Evolutionary conservation across 2,113 vertebrate genomes (phyloP).

Genomic region (Hucho hucho): DNA sequence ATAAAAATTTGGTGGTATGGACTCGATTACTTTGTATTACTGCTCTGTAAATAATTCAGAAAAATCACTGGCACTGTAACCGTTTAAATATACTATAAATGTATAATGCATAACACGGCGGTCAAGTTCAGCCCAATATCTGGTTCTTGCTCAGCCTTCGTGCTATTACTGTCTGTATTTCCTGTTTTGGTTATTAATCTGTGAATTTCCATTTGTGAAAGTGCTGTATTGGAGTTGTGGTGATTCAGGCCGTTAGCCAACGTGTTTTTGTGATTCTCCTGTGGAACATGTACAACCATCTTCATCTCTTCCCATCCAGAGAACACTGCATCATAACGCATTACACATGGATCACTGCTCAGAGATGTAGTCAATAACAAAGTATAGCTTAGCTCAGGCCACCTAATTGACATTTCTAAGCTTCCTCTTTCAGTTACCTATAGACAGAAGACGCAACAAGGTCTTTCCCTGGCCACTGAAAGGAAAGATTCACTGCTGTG

Average conservation of each 20-base stretch:
- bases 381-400: too few relatives aligned
- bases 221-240: neutral
- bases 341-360: neutral
- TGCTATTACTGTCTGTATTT: neutral
- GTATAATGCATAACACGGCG: neutral
- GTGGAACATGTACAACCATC: neutral
- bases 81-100: neutral
- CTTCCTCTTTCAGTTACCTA: neutral
- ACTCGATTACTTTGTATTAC: neutral
- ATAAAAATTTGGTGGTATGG: neutral
- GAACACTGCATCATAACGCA: neutral
- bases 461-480: neutral
- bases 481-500: neutral
- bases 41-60: neutral
- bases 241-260: neutral
- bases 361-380: neutral
- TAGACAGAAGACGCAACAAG: neutral
- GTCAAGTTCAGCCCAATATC: neutral
- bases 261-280: neutral
- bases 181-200: neutral
- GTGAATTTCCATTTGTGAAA: conserved; percentile 4
- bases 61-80: neutral
- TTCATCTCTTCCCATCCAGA: neutral
- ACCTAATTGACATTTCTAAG: neutral
- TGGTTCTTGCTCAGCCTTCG: neutral